Conservation (phyloP, 2,888 invertebrate genomes). For the Plusia festucae region DNA sequence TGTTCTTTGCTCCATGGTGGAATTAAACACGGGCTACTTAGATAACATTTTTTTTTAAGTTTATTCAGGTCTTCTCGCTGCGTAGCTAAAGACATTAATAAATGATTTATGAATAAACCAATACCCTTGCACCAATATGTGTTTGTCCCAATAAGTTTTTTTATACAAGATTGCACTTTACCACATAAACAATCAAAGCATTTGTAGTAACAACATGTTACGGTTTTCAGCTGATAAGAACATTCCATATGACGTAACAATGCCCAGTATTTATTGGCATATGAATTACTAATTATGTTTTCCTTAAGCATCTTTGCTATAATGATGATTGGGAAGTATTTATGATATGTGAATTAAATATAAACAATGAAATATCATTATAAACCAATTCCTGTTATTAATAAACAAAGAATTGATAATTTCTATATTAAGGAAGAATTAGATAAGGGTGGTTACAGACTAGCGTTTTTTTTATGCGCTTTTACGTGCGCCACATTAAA, state of each 20-base stretch:
- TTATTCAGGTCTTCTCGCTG: too few species aligned
- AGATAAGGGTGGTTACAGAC: too few species aligned
- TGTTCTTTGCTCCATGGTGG: too few species aligned
- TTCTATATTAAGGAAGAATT: background rate
- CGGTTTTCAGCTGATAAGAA: constrained; percentile 30
- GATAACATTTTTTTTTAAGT: too few species aligned
- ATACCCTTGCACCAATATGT: background rate
- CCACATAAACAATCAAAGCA: constrained; percentile 5
- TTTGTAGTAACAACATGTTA: constrained; percentile 7
- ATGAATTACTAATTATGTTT: constrained; percentile 18
- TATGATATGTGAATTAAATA: background rate
- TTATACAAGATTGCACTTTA: background rate
- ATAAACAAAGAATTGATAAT: background rate
- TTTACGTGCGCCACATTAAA: too few species aligned
- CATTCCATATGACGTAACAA: constrained; percentile 15
- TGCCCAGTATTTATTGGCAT: constrained; percentile 9
- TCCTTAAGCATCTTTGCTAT: constrained; percentile 18
- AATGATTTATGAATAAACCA: too few species aligned
- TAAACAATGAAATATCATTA: background rate
- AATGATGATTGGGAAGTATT: background rate
- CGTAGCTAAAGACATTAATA: too few species aligned
- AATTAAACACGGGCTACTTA: too few species aligned
- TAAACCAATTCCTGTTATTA: background rate
- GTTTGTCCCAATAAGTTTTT: background rate
- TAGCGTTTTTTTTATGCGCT: too few species aligned